Percentiles rank a stretch among this genome's conserved stretches.
Evolutionary conservation across 1,140 invertebrate genomes (phyloP).

Genomic region (Vanessa atalanta): DNA sequence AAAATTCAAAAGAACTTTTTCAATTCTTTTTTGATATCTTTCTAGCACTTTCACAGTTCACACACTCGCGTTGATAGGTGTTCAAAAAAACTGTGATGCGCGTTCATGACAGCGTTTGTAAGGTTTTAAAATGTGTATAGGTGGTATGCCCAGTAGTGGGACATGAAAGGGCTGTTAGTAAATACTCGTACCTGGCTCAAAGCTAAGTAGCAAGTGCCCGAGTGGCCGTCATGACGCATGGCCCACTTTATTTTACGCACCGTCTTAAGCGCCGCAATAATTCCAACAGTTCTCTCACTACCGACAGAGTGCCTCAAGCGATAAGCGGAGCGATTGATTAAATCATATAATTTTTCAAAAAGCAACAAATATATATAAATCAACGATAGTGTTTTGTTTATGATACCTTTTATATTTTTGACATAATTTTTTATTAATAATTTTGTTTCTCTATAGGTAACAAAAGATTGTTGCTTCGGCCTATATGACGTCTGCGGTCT

Average conservation of each 20-base stretch:
- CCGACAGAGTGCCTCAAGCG: constrained; percentile 13
- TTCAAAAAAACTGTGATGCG: no score
- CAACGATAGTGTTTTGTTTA: background rate
- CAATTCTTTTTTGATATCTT: no score
- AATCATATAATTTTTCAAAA: background rate
- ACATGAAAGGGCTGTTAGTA: background rate
- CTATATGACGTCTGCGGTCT: no score
- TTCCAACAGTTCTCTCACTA: constrained; percentile 36
- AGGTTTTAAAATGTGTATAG: background rate
- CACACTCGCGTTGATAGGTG: no score
- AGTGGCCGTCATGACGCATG: constrained; percentile 28
- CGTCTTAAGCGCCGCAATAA: constrained; percentile 38
- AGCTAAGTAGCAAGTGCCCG: constrained; percentile 20
- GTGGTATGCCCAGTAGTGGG: constrained; percentile 1
- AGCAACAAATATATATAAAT: background rate
- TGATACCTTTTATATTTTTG: no score
- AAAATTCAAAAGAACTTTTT: no score
- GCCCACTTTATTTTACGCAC: constrained; percentile 35
- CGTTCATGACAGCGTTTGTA: background rate
- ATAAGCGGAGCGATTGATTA: background rate
- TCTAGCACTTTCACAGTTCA: no score
- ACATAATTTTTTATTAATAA: no score
- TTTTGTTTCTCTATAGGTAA: no score
- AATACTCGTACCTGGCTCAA: background rate
- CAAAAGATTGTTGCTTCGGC: no score